Evolutionary conservation across 2,888 invertebrate genomes (phyloP), one percentile per base, ranked within the genome.

Genomic region (Phania funesta): DNA sequence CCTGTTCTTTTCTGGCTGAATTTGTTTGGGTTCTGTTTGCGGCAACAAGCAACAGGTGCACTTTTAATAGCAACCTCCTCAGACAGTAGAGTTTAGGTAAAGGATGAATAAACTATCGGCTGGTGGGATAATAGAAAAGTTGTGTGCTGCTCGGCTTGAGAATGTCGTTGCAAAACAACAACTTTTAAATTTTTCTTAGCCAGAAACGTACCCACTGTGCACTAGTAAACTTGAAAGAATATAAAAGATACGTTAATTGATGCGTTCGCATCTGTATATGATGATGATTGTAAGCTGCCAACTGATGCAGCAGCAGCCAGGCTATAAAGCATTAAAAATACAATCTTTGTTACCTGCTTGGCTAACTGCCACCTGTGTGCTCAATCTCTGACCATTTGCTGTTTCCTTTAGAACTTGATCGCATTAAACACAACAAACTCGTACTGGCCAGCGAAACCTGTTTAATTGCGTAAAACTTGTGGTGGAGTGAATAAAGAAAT

Each of bases 301-400:
- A 50, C 71, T 7, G 22, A 41, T 18, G 48, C 74, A 68, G 52
- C 46, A 44, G 29, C 50, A 50, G 22, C 50, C 64, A 35, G 13
- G 24, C 11, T 22, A 9, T 9, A 26, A 4, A 20, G 9, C 44
- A 67, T 67, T 56, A 46, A 64, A 71, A 64, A 54, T 29, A 56
- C 13, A 67, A 64, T 56, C 32, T 73, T 79, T 7, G 68, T 64
- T 76, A 70, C 58, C 75, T 74, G 73, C 35, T 58, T 68, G 52
- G 38, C 67, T 41, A 64, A 70, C 77, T 78, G 74, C 82, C 82
- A 82, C 78, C 82, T 82, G 82, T 82, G 82, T 75, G 78, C 82
- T 60, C 75, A 82, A 78, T 82, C 78, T 78, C 60, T 65, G 74
- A 65, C 64, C 78, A 82, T 82, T 82, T 82, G 78, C 44, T 78